phyloP scores from a whole-genome alignment of 1,140 invertebrate genomes.

The Eupristina koningsbergeri region DNA sequence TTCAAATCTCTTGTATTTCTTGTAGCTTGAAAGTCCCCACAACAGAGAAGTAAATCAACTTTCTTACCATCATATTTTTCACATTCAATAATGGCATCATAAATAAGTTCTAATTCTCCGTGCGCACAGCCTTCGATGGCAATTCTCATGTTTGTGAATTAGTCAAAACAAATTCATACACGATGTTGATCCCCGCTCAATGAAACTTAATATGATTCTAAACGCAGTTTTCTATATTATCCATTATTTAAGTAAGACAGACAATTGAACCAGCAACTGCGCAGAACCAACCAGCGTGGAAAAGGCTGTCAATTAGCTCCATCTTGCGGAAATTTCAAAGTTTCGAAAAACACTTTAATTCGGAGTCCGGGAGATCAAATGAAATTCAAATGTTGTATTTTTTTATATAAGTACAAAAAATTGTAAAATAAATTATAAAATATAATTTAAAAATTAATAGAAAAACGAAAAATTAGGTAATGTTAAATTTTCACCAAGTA shows the following conservation, averaged over 20 bases:
- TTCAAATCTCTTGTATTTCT: conserved; percentile 85
- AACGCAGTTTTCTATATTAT: background rate
- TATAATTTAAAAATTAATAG: no score
- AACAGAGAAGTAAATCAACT: conserved; percentile 94
- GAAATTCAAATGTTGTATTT: no score
- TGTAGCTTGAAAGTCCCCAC: conserved; percentile 96
- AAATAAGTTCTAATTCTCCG: conserved; percentile 96
- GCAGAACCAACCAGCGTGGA: background rate
- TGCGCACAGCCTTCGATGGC: conserved; percentile 98
- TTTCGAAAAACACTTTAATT: no score
- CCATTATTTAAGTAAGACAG: no score
- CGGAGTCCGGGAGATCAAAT: no score
- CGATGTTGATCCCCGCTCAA: background rate
- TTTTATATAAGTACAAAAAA: no score
- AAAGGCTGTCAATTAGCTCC: no score
- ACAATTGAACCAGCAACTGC: background rate
- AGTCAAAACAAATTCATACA: background rate
- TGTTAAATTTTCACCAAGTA: no score
- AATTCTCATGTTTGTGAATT: conserved; percentile 84
- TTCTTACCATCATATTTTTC: conserved; percentile 82
- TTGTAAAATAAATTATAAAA: no score
- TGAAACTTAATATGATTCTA: background rate
- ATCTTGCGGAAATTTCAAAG: no score
- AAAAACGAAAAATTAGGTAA: no score
- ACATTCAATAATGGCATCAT: conserved; percentile 84